Base-by-base conservation (phyloP, 2,888 invertebrate genomes). In the Rhimphoctona megacephalus region DNA sequence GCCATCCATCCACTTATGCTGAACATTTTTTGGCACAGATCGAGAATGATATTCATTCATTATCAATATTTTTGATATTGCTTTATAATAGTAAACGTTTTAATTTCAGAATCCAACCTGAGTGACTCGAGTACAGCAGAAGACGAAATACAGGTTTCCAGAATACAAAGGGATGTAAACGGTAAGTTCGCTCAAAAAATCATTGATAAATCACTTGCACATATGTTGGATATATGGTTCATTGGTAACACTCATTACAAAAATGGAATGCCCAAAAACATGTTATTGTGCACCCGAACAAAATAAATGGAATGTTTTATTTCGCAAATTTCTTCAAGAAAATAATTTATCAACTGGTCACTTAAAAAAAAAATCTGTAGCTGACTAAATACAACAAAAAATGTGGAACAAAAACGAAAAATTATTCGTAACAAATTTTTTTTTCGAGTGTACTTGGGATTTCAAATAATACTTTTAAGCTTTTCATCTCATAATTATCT, bases 161-260 rank as follows among this genome's bases (percentile, higher is more conserved):
- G 93, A 83, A 90, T 92, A 90, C 91, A 92, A 74, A 92, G 93
- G 89, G 93, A 94, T 72, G 84, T 92, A 19, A 92, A 94, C 88
- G 94, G 94, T 94, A 91, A 92, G 94, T 88, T 85, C 30, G n/a
- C 25, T n/a, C 64, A 83, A 19, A 5, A 69, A 70, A 43, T 66
- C 19, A 46, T 22, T 46, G 46, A 30, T 46, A 61, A 70, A 83
- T 52, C 64, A 81, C 72, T 70, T 83, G 54, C 33, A 2, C 64
- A 78, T 64, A 61, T 67, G 81, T 74, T 86, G 64, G 81, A 70
- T 43, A 80, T 61, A 30, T 81, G 81, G 78, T 80, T 86, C 79
- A 88, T 69, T 82, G 80, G 72, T 82, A 77, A 87, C 86, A 89
- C 85, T 67, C 80, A 86, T 85, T 49, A 83, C 82, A 89, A 76